phyloP scores from a whole-genome alignment of 1,140 invertebrate genomes.

The Ooceraea biroi region DNA sequence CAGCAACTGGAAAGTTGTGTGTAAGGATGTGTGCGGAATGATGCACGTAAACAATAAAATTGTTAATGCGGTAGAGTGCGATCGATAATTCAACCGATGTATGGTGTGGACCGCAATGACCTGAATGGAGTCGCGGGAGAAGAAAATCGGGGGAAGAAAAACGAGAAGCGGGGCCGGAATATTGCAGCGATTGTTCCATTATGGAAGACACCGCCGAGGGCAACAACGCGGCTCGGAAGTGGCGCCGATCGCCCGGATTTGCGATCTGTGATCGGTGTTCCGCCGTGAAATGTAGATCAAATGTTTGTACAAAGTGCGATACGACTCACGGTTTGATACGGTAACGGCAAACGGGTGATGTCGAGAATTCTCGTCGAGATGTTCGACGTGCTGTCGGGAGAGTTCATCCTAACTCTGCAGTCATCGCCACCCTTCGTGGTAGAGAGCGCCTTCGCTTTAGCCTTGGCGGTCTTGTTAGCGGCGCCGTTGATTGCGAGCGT shows the following conservation, averaged over 20 bases:
- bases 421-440: conserved; percentile 77
- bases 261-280: conserved; percentile 29
- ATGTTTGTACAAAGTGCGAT: background rate
- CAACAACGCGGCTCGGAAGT: conserved; percentile 43
- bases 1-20: too few relatives aligned
- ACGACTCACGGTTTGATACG: conserved; percentile 55
- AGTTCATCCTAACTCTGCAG: conserved; percentile 78
- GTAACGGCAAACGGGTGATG: conserved; percentile 61
- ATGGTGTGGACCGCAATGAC: background rate
- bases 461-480: conserved; percentile 78
- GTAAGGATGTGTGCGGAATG: too few relatives aligned
- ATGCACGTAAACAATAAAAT: too few relatives aligned
- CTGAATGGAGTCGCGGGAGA: conserved; percentile 13
- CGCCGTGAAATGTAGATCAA: conserved; percentile 54
- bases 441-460: conserved; percentile 78
- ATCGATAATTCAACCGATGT: conserved; percentile 24
- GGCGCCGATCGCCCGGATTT: conserved; percentile 59
- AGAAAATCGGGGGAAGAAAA: background rate
- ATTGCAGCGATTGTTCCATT: conserved; percentile 70
- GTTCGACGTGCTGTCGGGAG: conserved; percentile 76
- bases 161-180: conserved; percentile 21
- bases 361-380: too few relatives aligned
- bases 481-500: conserved; percentile 78
- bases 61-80: background rate
- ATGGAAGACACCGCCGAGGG: conserved; percentile 68